Evolutionary conservation across 2,113 vertebrate species (phyloP), one percentile per base, ranked within the genome.

Genomic region (Datnioides undecimradiatus): DNA sequence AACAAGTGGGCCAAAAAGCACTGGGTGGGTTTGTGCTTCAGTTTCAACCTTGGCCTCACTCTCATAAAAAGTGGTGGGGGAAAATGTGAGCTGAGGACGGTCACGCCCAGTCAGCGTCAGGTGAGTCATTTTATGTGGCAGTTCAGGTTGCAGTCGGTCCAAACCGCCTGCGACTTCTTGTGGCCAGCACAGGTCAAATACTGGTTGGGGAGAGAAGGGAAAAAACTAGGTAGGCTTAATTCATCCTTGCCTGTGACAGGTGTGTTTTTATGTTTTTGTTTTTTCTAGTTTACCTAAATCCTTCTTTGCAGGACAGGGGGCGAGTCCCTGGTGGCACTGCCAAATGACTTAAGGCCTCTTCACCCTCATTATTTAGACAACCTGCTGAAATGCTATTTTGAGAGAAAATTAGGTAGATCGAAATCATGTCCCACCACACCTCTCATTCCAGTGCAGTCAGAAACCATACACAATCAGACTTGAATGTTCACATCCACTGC

Each of bases 121-220:
- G 94, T 93, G 94, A 94, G 92, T 94, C 92, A 94, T 91, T 90
- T 90, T 81, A 85, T 91, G 89, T 88, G 82, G 90, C 82, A 85
- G 89, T 89, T 93, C 91, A 92, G 88, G 91, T 92, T 93, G 90
- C 85, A 88, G 86, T 75, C 76, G 46, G 90, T 87, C 85, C 87
- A 90, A 89, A 91, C 87, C 84, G 76, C 84, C 74, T 38, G 74
- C 69, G 67, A 91, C 80, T 78, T 80, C 76, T 87, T 40, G 75
- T 76, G 76, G 82, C 83, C 87, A 77, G 66, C 51, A 29, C 63
- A 66, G 89, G 90, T 94, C 83, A 90, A 89, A 73, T n/a, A 19
- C 38, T 80, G 73, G 83, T 87, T 81, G 70, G 51, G 85, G 73
- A 49, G 73, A 83, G 65, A 85, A 69, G 59, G 63, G 60, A 88